Percentiles rank a stretch among this genome's conserved stretches.
Conservation (phyloP, 1,140 invertebrate genomes). For the Stegodyphus mimosarum region DNA sequence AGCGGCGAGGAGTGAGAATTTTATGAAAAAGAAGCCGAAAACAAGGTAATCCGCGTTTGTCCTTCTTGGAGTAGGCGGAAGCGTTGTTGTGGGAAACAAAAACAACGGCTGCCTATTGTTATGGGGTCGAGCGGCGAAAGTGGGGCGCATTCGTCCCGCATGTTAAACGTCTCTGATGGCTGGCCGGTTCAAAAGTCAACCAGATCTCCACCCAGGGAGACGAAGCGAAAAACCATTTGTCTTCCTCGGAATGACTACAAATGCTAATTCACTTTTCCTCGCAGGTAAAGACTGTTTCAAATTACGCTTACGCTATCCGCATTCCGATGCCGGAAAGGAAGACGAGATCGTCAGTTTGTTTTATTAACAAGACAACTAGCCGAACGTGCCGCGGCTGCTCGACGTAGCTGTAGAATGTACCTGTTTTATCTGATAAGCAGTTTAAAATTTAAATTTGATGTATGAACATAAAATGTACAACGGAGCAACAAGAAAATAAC, state of each 20-base stretch:
- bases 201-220: conserved; percentile 37
- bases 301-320: background rate
- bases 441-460: too few species aligned
- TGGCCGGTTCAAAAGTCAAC: conserved; percentile 38
- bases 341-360: background rate
- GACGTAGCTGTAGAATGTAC: too few species aligned
- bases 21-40: too few species aligned
- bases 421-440: too few species aligned
- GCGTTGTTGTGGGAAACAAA: conserved; percentile 39
- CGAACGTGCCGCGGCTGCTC: too few species aligned
- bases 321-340: background rate
- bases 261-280: background rate
- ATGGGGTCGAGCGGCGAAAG: conserved; percentile 20
- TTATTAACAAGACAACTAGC: too few species aligned
- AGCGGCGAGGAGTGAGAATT: background rate
- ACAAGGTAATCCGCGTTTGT: background rate
- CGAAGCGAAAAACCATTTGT: conserved; percentile 24
- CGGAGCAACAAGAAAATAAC: too few species aligned
- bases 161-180: conserved; percentile 9
- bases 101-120: conserved; percentile 33
- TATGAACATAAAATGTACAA: too few species aligned
- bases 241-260: conserved; percentile 8
- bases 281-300: background rate
- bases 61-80: conserved; percentile 50
- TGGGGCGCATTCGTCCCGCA: conserved; percentile 32